Percentiles rank a stretch among this genome's conserved stretches.
Evolutionary conservation across 2,888 invertebrate genomes (phyloP).

Genomic region (Caprella mutica): DNA sequence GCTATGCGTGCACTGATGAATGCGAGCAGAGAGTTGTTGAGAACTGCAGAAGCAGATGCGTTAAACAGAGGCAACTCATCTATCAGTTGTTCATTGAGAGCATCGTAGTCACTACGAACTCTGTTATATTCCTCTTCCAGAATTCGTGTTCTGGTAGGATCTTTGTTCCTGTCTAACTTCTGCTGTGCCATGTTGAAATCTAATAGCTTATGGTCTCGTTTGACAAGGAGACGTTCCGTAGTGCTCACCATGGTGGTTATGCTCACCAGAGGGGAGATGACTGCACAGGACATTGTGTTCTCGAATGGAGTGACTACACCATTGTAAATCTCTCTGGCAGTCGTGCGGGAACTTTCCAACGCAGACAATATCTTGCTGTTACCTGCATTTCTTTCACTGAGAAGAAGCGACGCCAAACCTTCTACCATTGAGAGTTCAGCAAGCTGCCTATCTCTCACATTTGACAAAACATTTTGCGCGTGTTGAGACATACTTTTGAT

Average conservation of each 20-base stretch:
- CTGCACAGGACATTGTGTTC: conserved; percentile 42
- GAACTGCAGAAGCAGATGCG: conserved; percentile 38
- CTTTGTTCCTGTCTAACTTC: conserved; percentile 44
- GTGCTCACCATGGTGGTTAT: conserved; percentile 45
- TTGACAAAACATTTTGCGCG: too few species aligned
- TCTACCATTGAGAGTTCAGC: conserved; percentile 19
- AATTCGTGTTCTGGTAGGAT: conserved; percentile 36
- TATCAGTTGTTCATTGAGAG: conserved; percentile 49
- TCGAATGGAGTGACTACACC: conserved; percentile 33
- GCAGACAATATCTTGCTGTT: conserved; percentile 33
- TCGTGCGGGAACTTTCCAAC: conserved; percentile 42
- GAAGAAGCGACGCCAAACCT: conserved; percentile 18
- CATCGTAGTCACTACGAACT: conserved; percentile 48
- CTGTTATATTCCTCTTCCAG: conserved; percentile 44
- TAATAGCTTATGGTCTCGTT: conserved; percentile 50
- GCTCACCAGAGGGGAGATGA: conserved; percentile 43
- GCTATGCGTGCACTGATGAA: conserved; percentile 24
- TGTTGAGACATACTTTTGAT: neutral
- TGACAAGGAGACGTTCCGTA: conserved; percentile 48
- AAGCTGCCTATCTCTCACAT: conserved; percentile 15
- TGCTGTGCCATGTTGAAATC: conserved; percentile 48
- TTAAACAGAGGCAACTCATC: conserved; percentile 50
- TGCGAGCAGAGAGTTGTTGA: conserved; percentile 14
- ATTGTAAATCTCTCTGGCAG: conserved; percentile 33
- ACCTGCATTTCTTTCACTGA: too few species aligned